phyloP scores from a whole-genome alignment of 2,888 invertebrate species.

The Drosophila rubida region DNA sequence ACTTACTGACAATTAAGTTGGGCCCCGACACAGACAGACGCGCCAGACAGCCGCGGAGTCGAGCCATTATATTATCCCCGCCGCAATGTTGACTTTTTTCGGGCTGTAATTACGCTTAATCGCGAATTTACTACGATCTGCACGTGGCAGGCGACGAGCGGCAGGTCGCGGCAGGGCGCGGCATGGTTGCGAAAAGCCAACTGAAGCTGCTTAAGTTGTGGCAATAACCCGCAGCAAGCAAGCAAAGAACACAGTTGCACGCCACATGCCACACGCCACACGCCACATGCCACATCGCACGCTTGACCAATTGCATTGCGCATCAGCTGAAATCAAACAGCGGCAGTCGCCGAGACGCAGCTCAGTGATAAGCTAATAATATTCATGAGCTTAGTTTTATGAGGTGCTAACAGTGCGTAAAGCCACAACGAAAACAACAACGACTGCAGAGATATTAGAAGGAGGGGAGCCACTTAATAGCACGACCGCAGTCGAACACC shows the following conservation, averaged over 20 bases:
- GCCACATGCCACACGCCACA: neutral
- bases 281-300: constrained; percentile 1
- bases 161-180: neutral
- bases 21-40: constrained; percentile 14
- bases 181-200: neutral
- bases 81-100: constrained; percentile 73
- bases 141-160: constrained; percentile 46
- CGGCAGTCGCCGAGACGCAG: constrained; percentile 13
- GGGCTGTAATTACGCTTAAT: constrained; percentile 79
- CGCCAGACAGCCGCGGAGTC: neutral
- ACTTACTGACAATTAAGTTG: constrained; percentile 81
- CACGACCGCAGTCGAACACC: constrained; percentile 53
- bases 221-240: constrained; percentile 74
- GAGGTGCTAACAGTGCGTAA: constrained; percentile 84
- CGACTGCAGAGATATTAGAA: neutral
- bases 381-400: constrained; percentile 84
- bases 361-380: constrained; percentile 79
- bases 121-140: constrained; percentile 64
- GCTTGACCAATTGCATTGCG: constrained; percentile 48
- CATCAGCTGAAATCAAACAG: constrained; percentile 54
- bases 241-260: constrained; percentile 5
- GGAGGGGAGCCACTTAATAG: constrained; percentile 43
- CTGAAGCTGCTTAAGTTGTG: constrained; percentile 59
- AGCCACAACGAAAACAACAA: constrained; percentile 45
- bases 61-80: constrained; percentile 21